phyloP scores from a whole-genome alignment of 2,888 invertebrate genomes.

The Ditylenchus weischeri region DNA sequence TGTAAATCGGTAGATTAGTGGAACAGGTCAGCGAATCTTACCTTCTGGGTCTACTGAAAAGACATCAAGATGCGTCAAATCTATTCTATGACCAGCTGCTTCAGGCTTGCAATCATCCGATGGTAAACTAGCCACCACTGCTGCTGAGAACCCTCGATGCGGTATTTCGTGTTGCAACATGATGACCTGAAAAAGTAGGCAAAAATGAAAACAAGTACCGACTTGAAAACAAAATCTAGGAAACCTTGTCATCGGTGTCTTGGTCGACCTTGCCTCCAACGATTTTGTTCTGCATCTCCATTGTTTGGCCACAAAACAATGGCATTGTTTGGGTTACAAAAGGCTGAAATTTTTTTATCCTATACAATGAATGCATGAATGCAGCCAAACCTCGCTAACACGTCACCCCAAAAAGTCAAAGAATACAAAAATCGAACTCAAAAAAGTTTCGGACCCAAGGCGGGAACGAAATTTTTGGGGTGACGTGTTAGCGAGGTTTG shows the following conservation, averaged over 20 bases:
- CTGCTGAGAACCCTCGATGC: conserved; percentile 88
- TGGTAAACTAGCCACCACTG: conserved; percentile 86
- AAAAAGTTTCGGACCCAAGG: too few relatives aligned
- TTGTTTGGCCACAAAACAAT: too few relatives aligned
- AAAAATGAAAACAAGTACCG: neutral
- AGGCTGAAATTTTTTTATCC: too few relatives aligned
- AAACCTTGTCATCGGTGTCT: conserved; percentile 83
- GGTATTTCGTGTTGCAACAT: conserved; percentile 94
- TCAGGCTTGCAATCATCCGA: conserved; percentile 60
- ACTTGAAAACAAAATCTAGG: neutral
- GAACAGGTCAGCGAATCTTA: neutral
- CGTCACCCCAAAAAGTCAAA: too few relatives aligned
- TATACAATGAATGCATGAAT: too few relatives aligned
- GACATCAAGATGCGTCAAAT: conserved; percentile 78
- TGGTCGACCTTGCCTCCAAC: conserved; percentile 88
- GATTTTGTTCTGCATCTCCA: too few relatives aligned
- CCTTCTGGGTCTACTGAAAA: conserved; percentile 64
- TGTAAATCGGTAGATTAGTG: too few relatives aligned
- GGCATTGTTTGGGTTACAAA: too few relatives aligned
- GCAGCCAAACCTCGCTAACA: too few relatives aligned
- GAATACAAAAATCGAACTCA: too few relatives aligned
- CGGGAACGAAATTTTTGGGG: too few relatives aligned
- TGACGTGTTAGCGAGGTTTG: too few relatives aligned
- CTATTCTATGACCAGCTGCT: conserved; percentile 66
- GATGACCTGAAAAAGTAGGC: conserved; percentile 66